Evolutionary conservation across 2,888 invertebrate species (phyloP), one percentile per base, ranked within the genome.

Genomic region (Drosophila monieri): DNA sequence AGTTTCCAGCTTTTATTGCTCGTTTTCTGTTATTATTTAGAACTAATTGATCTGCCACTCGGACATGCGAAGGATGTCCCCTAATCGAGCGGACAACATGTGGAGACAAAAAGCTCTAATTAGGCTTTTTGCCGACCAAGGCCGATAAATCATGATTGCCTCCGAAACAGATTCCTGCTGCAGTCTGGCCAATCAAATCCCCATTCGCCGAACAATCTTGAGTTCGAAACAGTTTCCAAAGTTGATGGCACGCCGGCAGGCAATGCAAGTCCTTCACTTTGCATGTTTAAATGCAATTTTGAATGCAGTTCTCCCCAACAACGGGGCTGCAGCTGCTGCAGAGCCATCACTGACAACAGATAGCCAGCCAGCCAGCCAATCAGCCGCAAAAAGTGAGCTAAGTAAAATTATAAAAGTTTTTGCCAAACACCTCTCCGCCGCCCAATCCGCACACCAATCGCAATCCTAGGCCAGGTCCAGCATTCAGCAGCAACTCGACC

Each of bases 391-490:
- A 60, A 77, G 49, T 69, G 66, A 55, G 55, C 64, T 68, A 65
- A 74, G 72, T 70, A 59, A 74, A 81, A 74, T 78, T 73, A 73
- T 68, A 68, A 84, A 68, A 84, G 65, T 77, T 77, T 77, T 44
- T 44, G 32, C 62, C 56, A 39, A 52, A 21, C 25, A 25, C 27
- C 35, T n/a, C 35, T 44, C 43, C 14, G 15, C 18, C 12, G 23
- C 25, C 23, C 6, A 27, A 6, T 5, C 23, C 51, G 18, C 15
- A n/a, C 21, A 8, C 27, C 27, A 27, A 9, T 27, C 8, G 27
- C 27, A 27, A 9, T 9, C 27, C 41, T 12, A 2, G 35, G 6
- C 56, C 41, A 10, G 23, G 35, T 2, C 56, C 41, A 10, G 23
- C 46, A 37, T 43, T 18, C n/a, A 9, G 27, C 27, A 27, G 9